A percentile compares a stretch with the other conserved stretches of the same genome.
phyloP scores from a whole-genome alignment of 2,113 vertebrate species.

The Cathartes aura region DNA sequence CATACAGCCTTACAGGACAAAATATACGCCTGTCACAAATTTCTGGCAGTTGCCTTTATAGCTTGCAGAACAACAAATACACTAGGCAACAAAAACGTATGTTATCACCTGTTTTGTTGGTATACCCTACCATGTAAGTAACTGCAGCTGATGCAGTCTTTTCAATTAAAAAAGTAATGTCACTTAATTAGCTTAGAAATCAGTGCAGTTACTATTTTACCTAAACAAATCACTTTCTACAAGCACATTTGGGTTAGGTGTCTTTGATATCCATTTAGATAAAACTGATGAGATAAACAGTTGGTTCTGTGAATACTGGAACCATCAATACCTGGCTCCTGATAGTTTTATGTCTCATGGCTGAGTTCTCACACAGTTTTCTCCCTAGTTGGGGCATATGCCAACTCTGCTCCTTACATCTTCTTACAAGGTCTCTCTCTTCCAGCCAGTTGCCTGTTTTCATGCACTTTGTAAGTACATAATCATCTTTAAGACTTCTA shows the following conservation, averaged over 20 bases:
- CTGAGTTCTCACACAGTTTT: not conserved
- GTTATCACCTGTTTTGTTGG: not conserved
- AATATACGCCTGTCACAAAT: not conserved
- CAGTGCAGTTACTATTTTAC: not conserved
- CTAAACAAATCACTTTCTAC: not conserved
- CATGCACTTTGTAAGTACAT: not conserved
- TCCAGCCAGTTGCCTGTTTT: not conserved
- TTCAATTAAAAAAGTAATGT: not conserved
- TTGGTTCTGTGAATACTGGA: not conserved
- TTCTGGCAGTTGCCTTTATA: not conserved
- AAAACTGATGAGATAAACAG: not conserved
- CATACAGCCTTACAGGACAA: not conserved
- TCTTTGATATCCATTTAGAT: not conserved
- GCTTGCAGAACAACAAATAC: not conserved
- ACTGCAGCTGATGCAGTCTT: not conserved
- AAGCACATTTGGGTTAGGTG: not conserved
- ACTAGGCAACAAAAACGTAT: not conserved
- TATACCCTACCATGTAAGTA: not conserved
- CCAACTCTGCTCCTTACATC: not conserved
- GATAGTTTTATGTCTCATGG: not conserved
- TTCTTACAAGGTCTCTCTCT: not conserved
- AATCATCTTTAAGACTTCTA: not conserved
- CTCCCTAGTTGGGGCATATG: not conserved
- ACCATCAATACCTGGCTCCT: not conserved
- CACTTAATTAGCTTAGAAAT: not conserved